A percentile compares a stretch with the other conserved stretches of the same genome.
Evolutionary conservation across 2,797 vertebrate species (phyloP).

Genomic region (Chlorospingus semifuscus): DNA sequence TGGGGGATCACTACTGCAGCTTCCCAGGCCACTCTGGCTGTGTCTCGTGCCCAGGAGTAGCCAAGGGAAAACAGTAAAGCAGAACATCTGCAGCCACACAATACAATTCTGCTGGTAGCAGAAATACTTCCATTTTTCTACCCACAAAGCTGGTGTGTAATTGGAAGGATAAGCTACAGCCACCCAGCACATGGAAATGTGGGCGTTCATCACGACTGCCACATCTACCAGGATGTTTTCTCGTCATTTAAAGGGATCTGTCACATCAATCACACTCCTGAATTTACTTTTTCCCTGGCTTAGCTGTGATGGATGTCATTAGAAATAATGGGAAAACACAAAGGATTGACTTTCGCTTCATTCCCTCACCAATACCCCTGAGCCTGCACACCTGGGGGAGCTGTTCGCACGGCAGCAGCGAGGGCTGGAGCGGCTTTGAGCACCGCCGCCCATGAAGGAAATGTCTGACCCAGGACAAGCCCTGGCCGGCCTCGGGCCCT

Average conservation of each 20-base stretch:
- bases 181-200: neutral
- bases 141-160: neutral
- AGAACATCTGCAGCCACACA: neutral
- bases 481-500: neutral
- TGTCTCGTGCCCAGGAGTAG: neutral
- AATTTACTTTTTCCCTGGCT: accelerated
- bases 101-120: neutral
- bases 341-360: accelerated
- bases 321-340: neutral
- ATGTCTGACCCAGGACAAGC: no score
- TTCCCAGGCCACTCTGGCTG: neutral
- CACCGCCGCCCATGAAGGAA: neutral
- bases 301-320: neutral
- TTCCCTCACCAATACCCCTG: accelerated
- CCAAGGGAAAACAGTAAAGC: neutral
- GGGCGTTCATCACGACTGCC: neutral
- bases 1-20: neutral
- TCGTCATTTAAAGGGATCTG: neutral
- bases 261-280: neutral
- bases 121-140: neutral
- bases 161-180: neutral
- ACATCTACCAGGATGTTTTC: neutral
- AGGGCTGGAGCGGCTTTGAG: accelerated
- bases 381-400: neutral
- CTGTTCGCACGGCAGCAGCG: neutral